Percentiles rank a stretch among this genome's conserved stretches.
Evolutionary conservation across 2,888 invertebrate genomes (phyloP).

Genomic region (Nasonia oneida): DNA sequence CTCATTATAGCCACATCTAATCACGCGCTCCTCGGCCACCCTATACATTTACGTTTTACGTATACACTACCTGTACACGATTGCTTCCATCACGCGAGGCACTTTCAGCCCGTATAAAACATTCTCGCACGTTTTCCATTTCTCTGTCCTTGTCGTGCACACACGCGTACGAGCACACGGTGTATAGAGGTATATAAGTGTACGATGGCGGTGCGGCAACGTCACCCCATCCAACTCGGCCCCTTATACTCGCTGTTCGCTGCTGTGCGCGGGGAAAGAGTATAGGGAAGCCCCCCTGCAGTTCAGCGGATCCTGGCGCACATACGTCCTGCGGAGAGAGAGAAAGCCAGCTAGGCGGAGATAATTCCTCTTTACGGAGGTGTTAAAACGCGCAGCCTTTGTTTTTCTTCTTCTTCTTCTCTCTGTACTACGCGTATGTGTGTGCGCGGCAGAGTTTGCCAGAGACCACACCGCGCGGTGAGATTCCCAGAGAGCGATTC

Average conservation of each 20-base stretch:
- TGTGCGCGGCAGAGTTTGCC: background rate
- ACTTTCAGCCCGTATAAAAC: background rate
- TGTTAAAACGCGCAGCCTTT: background rate
- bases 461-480: background rate
- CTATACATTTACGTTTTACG: background rate
- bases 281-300: background rate
- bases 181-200: background rate
- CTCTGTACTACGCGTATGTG: background rate
- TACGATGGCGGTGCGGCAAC: background rate
- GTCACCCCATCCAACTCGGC: background rate
- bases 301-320: background rate
- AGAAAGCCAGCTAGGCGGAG: conserved; percentile 20
- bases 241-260: background rate
- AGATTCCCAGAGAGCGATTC: background rate
- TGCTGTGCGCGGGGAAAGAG: background rate
- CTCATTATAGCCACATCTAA: background rate
- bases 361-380: conserved; percentile 34
- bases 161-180: background rate
- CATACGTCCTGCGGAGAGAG: background rate
- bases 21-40: background rate
- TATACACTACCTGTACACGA: background rate
- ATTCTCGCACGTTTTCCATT: conserved; percentile 9
- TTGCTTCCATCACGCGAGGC: conserved; percentile 5
- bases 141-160: background rate
- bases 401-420: background rate